phyloP scores from a whole-genome alignment of 1,140 invertebrate species.

The Drosophila elegans region DNA sequence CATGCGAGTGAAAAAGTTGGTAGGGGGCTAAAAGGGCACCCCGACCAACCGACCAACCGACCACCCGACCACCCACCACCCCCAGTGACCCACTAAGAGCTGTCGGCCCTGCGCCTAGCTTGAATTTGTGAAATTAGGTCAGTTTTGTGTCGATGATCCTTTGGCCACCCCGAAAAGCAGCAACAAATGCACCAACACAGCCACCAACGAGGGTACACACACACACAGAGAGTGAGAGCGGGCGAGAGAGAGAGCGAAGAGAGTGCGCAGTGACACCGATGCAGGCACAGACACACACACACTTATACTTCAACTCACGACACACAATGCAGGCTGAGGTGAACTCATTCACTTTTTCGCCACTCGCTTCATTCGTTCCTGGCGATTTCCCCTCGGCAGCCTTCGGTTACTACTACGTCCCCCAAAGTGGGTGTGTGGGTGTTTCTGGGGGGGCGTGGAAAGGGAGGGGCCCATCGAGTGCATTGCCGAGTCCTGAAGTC shows the following conservation, averaged over 20 bases:
- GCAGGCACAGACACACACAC: conserved; percentile 20
- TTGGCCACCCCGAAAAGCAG: conserved; percentile 63
- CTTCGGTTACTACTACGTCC: conserved; percentile 72
- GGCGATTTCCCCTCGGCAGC: conserved; percentile 52
- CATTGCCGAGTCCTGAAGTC: conserved; percentile 25
- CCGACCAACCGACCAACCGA: neutral
- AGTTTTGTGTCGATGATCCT: conserved; percentile 85
- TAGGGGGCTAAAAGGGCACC: conserved; percentile 6
- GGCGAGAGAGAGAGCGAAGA: conserved; percentile 57
- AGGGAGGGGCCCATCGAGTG: conserved; percentile 11
- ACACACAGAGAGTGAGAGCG: conserved; percentile 35
- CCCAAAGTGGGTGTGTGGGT: neutral
- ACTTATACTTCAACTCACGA: neutral
- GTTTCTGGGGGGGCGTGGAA: neutral
- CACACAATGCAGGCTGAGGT: conserved; percentile 52
- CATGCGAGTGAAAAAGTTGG: conserved; percentile 19
- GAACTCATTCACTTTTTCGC: conserved; percentile 74
- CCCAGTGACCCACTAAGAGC: conserved; percentile 72
- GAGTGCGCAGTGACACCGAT: conserved; percentile 68
- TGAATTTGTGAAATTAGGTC: conserved; percentile 84
- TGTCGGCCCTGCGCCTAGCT: conserved; percentile 71
- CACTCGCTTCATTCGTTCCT: conserved; percentile 60
- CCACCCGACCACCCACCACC: conserved; percentile 33
- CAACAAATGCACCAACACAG: conserved; percentile 44
- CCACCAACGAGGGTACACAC: conserved; percentile 23